Evolutionary conservation across 2,888 invertebrate species (phyloP).

Genomic region (Lordiphosa andalusiaca): DNA sequence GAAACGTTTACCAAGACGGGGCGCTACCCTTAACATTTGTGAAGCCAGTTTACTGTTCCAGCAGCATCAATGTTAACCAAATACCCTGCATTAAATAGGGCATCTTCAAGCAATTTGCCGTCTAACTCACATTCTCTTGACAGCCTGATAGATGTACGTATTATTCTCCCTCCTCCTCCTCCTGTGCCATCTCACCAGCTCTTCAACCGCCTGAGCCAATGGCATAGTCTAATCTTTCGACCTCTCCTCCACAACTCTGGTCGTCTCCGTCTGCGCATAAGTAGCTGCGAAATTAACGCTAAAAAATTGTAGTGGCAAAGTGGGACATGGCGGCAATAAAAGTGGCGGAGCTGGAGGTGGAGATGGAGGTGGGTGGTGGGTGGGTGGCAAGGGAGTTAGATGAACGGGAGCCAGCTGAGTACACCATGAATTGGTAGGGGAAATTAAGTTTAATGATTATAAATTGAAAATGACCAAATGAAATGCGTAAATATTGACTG

Average conservation of each 20-base stretch:
- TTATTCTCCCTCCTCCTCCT: too few relatives aligned
- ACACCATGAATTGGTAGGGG: slow-evolving; percentile 34
- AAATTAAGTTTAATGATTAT: slow-evolving; percentile 71
- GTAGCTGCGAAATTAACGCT: slow-evolving; percentile 71
- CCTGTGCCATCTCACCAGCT: too few relatives aligned
- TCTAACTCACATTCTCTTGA: not conserved
- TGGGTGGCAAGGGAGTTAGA: slow-evolving; percentile 20
- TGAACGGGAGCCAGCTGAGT: too few relatives aligned
- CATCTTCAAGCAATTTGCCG: slow-evolving; percentile 13
- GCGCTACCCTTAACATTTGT: too few relatives aligned
- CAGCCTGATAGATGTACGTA: slow-evolving; percentile 38
- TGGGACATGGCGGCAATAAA: not conserved
- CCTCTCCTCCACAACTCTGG: slow-evolving; percentile 11
- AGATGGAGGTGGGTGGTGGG: too few relatives aligned
- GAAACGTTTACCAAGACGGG: too few relatives aligned
- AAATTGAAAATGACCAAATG: slow-evolving; percentile 73
- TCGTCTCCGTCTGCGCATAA: slow-evolving; percentile 57
- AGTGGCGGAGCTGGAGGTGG: not conserved
- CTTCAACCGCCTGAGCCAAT: not conserved
- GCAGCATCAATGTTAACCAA: too few relatives aligned
- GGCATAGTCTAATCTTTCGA: slow-evolving; percentile 3
- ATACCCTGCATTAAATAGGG: not conserved
- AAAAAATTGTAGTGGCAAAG: slow-evolving; percentile 32
- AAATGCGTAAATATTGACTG: slow-evolving; percentile 74
- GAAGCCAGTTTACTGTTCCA: too few relatives aligned